Conservation (phyloP, 2,113 vertebrate species). For the Podarcis raffonei region DNA sequence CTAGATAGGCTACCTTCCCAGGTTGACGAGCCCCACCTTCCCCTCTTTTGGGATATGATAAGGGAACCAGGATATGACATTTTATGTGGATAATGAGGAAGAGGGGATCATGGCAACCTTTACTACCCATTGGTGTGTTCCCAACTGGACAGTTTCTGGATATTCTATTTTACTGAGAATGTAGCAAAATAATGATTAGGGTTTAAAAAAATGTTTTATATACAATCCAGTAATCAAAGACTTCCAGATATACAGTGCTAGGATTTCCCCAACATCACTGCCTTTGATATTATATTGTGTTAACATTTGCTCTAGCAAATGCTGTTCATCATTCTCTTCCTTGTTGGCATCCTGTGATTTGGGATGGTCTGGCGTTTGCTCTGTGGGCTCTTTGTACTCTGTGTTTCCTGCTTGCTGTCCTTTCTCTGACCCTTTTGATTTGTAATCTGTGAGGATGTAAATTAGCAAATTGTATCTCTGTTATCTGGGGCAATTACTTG, state of each 20-base stretch:
- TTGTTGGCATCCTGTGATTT: not conserved
- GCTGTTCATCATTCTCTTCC: not conserved
- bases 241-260: not conserved
- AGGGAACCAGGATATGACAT: too few relatives aligned
- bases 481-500: not conserved
- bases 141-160: not conserved
- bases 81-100: not conserved
- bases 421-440: constrained; percentile 24
- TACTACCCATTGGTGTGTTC: not conserved
- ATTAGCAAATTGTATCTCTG: not conserved
- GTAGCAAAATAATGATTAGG: not conserved
- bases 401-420: constrained; percentile 4
- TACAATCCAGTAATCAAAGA: not conserved
- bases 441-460: not conserved
- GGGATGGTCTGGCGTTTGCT: not conserved
- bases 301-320: not conserved
- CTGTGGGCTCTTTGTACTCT: not conserved
- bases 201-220: not conserved
- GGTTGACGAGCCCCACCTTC: too few relatives aligned
- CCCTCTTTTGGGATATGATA: too few relatives aligned
- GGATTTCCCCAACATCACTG: not conserved
- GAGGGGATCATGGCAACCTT: not conserved
- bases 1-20: too few relatives aligned
- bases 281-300: too few relatives aligned
- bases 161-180: not conserved